Evolutionary conservation across 2,113 vertebrate species (phyloP).

Genomic region (Microtus montanus): DNA sequence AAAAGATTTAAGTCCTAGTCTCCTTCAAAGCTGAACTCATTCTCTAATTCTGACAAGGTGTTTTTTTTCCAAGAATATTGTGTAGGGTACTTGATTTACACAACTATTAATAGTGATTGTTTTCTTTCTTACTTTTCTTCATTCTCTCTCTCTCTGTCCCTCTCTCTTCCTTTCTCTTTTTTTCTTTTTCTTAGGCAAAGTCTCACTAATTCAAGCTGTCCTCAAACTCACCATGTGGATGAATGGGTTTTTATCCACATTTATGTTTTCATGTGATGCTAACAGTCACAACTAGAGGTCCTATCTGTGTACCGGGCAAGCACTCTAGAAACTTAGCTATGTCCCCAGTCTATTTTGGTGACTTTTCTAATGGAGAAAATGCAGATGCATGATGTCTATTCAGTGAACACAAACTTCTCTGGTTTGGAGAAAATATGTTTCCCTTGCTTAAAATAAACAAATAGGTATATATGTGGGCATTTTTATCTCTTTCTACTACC

Average conservation of each 20-base stretch:
- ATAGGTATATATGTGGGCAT: not conserved
- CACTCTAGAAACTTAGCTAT: not conserved
- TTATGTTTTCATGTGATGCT: not conserved
- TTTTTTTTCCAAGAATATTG: not conserved
- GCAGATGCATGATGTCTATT: not conserved
- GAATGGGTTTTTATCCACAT: not conserved
- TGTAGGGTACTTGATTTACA: not conserved
- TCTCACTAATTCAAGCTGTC: not conserved
- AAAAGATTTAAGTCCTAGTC: not conserved
- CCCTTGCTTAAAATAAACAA: not conserved
- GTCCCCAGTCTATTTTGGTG: not conserved
- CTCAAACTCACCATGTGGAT: not conserved
- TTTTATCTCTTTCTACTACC: not conserved
- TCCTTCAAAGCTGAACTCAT: not conserved
- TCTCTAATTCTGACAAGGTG: not conserved
- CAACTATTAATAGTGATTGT: not conserved
- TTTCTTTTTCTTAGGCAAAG: too few species aligned
- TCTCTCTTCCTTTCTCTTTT: too few species aligned
- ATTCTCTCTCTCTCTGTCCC: not conserved
- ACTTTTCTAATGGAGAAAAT: not conserved
- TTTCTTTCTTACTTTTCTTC: not conserved
- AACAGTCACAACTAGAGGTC: not conserved
- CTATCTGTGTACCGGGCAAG: not conserved
- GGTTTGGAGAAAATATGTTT: not conserved
- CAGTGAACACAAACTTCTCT: not conserved